Conservation (phyloP, 2,797 vertebrate genomes). For the Vireo griseus region DNA sequence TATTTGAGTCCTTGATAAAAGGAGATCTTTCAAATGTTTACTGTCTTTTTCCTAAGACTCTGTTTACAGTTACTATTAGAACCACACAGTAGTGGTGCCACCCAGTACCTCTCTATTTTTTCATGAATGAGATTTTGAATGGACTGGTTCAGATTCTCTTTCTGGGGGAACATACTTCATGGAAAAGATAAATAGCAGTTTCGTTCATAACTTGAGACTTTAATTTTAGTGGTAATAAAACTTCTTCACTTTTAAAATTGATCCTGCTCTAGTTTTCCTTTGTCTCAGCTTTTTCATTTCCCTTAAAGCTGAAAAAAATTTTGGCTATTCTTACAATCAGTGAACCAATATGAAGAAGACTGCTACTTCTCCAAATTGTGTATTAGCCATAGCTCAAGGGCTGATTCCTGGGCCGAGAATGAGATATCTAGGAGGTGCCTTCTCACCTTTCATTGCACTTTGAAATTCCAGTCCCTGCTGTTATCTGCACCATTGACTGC, state of each 20-base stretch:
- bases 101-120: background rate
- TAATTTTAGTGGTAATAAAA: background rate
- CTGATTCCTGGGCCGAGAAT: background rate
- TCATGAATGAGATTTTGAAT: background rate
- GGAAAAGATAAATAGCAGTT: background rate
- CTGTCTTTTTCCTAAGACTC: background rate
- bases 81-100: background rate
- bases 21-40: background rate
- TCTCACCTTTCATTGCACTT: constrained; percentile 7
- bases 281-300: background rate
- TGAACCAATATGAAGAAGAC: background rate
- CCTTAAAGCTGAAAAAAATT: background rate
- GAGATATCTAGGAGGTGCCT: background rate
- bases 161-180: background rate
- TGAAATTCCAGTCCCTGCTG: background rate
- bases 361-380: background rate
- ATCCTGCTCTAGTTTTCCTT: background rate
- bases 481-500: background rate
- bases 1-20: background rate
- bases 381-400: background rate
- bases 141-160: background rate
- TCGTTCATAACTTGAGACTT: background rate
- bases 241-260: background rate
- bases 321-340: background rate
- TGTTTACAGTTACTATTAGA: background rate